Evolutionary conservation across 2,797 vertebrate genomes (phyloP).

Genomic region (Brachyalestes nurse): DNA sequence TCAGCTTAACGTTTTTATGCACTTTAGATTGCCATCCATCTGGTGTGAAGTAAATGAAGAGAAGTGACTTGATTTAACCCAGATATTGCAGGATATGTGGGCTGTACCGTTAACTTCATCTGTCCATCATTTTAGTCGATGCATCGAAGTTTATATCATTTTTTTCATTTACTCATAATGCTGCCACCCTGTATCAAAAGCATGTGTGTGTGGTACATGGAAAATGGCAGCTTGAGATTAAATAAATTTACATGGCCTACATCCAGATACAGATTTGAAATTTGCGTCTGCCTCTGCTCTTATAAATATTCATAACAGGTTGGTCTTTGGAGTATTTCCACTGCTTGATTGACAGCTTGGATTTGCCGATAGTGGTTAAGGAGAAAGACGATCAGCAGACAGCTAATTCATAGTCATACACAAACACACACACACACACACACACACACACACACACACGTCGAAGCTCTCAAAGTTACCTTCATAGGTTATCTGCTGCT

Average conservation of each 20-base stretch:
- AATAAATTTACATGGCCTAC: not conserved
- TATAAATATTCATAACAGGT: constrained; percentile 44
- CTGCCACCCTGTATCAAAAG: not conserved
- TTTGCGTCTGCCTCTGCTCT: not conserved
- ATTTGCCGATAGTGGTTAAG: constrained; percentile 5
- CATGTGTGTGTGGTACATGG: not conserved
- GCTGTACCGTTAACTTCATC: not conserved
- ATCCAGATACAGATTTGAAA: not conserved
- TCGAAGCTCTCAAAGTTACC: not conserved
- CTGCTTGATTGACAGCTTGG: constrained; percentile 36
- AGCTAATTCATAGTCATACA: not conserved
- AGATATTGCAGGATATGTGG: not conserved
- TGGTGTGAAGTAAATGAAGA: not conserved
- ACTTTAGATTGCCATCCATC: not conserved
- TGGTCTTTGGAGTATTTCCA: constrained; percentile 15
- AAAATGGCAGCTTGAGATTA: not conserved
- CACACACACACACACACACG: not conserved
- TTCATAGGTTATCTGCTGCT: constrained; percentile 28
- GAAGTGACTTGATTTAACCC: not conserved
- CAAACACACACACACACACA: not conserved
- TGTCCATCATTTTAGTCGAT: not conserved
- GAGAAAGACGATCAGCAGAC: not conserved
- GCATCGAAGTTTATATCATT: not conserved
- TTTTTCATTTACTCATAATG: constrained; percentile 2
- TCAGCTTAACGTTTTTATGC: not conserved